Conservation (phyloP, 2,888 invertebrate genomes). For the Philopedon plagiatum region DNA sequence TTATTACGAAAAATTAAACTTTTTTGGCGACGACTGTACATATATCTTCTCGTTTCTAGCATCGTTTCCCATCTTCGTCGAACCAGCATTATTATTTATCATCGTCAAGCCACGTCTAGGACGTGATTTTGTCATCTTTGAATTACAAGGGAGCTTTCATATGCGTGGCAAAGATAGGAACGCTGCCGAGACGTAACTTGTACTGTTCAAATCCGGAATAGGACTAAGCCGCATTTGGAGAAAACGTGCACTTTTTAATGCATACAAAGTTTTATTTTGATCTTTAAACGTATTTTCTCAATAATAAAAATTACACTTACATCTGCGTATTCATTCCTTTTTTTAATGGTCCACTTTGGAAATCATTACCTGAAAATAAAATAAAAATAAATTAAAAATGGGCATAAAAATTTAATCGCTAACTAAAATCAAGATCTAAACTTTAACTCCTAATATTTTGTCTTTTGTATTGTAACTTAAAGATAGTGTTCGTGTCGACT, state of each 20-base stretch:
- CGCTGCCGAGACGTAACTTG: conserved; percentile 6
- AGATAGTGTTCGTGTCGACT: too few species aligned
- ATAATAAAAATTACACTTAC: too few species aligned
- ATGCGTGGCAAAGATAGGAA: conserved; percentile 19
- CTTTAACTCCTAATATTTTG: too few species aligned
- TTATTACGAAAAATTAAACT: too few species aligned
- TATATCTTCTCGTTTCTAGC: too few species aligned
- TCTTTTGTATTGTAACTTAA: too few species aligned
- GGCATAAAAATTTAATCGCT: too few species aligned
- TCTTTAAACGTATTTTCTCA: not conserved
- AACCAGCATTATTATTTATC: conserved; percentile 22
- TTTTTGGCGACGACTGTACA: too few species aligned
- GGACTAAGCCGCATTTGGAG: conserved; percentile 18
- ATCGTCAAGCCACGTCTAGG: conserved; percentile 19
- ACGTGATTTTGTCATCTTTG: conserved; percentile 25
- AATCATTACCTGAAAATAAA: not conserved
- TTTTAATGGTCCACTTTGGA: not conserved
- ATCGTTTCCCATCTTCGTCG: not conserved
- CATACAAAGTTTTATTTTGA: conserved; percentile 11
- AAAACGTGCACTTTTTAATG: conserved; percentile 16
- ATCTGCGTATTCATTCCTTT: too few species aligned
- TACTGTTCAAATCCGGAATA: conserved; percentile 16
- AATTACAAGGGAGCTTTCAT: conserved; percentile 21
- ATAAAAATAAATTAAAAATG: too few species aligned
- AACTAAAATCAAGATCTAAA: too few species aligned